These are phyloP conservation scores for Laticauda laticaudata DNA, from an alignment of 2,113 vertebrate species.

Conservation along the genomic window DNA sequence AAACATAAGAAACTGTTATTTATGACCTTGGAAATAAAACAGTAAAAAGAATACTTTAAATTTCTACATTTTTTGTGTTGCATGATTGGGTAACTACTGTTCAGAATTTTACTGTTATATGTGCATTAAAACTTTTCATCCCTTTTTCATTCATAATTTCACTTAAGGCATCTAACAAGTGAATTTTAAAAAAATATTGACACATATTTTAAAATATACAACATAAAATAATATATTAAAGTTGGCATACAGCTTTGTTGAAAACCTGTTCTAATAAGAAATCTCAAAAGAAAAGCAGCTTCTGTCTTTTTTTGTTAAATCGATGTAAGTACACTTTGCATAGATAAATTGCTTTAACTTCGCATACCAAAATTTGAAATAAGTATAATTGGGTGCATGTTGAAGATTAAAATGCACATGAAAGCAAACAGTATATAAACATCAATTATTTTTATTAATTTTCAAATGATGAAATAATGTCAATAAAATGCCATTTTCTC, in stretches of 20 bases:
- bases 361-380: background rate
- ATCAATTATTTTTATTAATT: background rate
- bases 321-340: background rate
- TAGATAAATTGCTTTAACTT: background rate
- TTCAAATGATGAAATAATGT: background rate
- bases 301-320: background rate
- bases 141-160: background rate
- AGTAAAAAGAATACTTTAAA: constrained; percentile 42
- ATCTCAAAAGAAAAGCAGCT: background rate
- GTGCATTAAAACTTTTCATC: background rate
- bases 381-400: background rate
- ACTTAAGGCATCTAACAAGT: background rate
- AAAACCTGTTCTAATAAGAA: background rate
- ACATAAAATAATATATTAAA: background rate
- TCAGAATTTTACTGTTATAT: background rate
- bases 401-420: background rate
- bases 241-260: background rate
- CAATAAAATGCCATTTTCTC: background rate
- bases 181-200: background rate
- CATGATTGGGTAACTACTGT: background rate
- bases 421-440: background rate
- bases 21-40: constrained; percentile 73
- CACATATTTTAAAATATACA: background rate
- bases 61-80: constrained; percentile 26
- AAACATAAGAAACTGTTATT: constrained; percentile 67